Evolutionary conservation across 2,113 vertebrate genomes (phyloP).

Genomic region (Melanostigma gelatinosum): DNA sequence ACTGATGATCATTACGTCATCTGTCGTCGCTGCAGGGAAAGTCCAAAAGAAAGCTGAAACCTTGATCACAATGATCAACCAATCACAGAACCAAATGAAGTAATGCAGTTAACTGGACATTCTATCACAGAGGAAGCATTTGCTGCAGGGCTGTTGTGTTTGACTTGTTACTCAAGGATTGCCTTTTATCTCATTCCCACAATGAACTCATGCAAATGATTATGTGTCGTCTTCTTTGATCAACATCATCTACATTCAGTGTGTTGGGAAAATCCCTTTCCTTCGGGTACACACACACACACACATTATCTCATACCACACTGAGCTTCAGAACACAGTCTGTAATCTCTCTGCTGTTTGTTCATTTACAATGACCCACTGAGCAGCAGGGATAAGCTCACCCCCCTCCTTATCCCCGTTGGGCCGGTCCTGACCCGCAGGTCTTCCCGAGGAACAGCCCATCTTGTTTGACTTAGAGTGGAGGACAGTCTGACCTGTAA

Average conservation of each 20-base stretch:
- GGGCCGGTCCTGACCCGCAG: constrained; percentile 39
- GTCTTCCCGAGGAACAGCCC: constrained; percentile 32
- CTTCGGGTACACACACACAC: neutral
- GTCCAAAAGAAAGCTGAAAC: neutral
- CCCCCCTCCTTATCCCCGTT: constrained; percentile 35
- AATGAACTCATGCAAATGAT: neutral
- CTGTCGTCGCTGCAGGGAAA: neutral
- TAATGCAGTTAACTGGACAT: neutral
- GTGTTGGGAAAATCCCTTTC: constrained; percentile 10
- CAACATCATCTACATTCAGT: constrained; percentile 6
- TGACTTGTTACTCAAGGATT: neutral
- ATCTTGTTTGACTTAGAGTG: constrained; percentile 49
- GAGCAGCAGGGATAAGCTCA: constrained; percentile 62
- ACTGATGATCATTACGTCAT: neutral
- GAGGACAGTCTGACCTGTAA: constrained; percentile 26
- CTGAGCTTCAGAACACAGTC: constrained; percentile 42
- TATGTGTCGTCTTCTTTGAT: constrained; percentile 6
- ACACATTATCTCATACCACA: constrained; percentile 12
- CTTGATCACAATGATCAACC: neutral
- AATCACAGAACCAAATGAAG: neutral
- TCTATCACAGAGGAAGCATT: neutral
- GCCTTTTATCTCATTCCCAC: neutral
- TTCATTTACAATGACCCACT: constrained; percentile 49
- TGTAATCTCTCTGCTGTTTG: constrained; percentile 35
- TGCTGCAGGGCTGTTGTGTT: neutral